Evolutionary conservation across 1,140 invertebrate genomes (phyloP).

Genomic region (Ooceraea biroi): DNA sequence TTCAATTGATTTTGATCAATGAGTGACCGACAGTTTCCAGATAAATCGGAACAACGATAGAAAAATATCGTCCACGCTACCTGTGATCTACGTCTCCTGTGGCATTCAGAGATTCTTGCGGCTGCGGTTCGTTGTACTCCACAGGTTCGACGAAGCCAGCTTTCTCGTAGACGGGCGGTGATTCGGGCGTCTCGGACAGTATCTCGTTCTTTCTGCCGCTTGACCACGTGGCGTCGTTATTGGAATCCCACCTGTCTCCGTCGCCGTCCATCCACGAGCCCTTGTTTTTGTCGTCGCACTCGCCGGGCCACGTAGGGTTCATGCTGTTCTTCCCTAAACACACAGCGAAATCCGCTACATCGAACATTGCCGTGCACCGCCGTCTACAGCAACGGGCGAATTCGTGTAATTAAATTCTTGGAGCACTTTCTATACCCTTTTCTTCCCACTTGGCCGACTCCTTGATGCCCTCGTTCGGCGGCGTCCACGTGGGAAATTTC

Average conservation of each 20-base stretch:
- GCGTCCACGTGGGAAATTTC: slow-evolving; percentile 86
- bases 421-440: slow-evolving; percentile 75
- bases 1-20: slow-evolving; percentile 10
- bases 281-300: slow-evolving; percentile 80
- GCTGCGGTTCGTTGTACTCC: slow-evolving; percentile 87
- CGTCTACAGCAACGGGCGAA: background rate
- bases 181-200: slow-evolving; percentile 88
- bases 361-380: slow-evolving; percentile 21
- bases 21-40: background rate
- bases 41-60: background rate
- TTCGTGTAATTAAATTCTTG: background rate
- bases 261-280: slow-evolving; percentile 79
- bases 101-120: slow-evolving; percentile 83
- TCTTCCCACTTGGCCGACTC: slow-evolving; percentile 82
- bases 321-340: slow-evolving; percentile 80
- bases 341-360: slow-evolving; percentile 59
- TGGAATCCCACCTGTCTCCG: slow-evolving; percentile 81
- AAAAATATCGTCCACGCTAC: slow-evolving; percentile 61
- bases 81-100: slow-evolving; percentile 88
- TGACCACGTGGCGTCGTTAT: slow-evolving; percentile 80
- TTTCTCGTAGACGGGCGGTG: slow-evolving; percentile 90
- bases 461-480: slow-evolving; percentile 79
- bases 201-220: slow-evolving; percentile 78
- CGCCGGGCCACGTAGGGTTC: slow-evolving; percentile 80
- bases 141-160: slow-evolving; percentile 85